Conservation (phyloP, 2,113 vertebrate species). For the Alethe diademata region DNA sequence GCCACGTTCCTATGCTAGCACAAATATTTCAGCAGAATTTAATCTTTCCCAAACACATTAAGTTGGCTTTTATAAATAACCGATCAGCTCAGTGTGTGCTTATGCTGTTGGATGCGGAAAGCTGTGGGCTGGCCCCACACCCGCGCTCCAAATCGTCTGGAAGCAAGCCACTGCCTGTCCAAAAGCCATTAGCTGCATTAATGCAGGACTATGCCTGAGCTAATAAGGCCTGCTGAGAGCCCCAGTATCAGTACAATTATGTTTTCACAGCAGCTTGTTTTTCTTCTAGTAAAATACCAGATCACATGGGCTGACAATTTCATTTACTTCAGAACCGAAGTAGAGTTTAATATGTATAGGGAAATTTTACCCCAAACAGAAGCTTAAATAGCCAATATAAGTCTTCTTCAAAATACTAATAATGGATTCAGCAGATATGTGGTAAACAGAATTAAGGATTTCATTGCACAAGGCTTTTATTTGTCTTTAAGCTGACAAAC, state of each 20-base stretch:
- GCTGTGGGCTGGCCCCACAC: neutral
- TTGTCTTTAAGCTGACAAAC: conserved; percentile 47
- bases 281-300: conserved; percentile 6
- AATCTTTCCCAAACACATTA: conserved; percentile 47
- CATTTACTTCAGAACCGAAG: conserved; percentile 34
- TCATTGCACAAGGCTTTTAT: conserved; percentile 35
- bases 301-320: neutral
- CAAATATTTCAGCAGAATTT: conserved; percentile 24
- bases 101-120: neutral
- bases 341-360: neutral
- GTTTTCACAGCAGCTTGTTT: conserved; percentile 11
- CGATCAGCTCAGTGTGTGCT: neutral
- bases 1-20: neutral
- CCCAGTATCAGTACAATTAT: neutral
- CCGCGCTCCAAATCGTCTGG: neutral
- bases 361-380: neutral
- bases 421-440: conserved; percentile 15
- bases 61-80: conserved; percentile 31
- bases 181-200: conserved; percentile 41
- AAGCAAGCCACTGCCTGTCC: neutral
- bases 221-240: conserved; percentile 27
- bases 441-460: conserved; percentile 65
- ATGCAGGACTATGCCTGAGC: neutral
- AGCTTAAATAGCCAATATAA: conserved; percentile 8
- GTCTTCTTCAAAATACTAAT: conserved; percentile 35